A percentile compares a stretch with the other conserved stretches of the same genome.
These are phyloP conservation scores for Plebejus argus DNA, from an alignment of 2,888 invertebrate species.

Conservation along the genomic window DNA sequence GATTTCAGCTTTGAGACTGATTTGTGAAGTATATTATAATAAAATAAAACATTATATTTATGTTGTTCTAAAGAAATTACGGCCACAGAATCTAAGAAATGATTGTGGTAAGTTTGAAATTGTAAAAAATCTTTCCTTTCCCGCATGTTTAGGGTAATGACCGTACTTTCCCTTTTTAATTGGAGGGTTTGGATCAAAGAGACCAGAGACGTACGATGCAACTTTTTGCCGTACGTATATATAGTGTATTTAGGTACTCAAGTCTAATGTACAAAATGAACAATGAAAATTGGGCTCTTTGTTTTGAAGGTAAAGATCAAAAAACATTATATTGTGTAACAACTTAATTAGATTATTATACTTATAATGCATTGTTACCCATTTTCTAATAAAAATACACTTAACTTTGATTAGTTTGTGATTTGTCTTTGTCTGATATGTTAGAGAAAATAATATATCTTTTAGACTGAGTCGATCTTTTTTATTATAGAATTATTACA, in stretches of 20 bases:
- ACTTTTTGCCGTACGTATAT: background rate
- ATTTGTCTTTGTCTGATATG: too few relatives aligned
- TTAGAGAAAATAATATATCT: too few relatives aligned
- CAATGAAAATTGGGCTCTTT: background rate
- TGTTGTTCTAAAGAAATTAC: background rate
- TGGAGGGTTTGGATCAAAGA: constrained; percentile 21
- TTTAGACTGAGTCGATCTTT: too few relatives aligned
- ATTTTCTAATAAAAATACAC: too few relatives aligned
- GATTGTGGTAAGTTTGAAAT: background rate
- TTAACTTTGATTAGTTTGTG: too few relatives aligned
- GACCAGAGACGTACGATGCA: background rate
- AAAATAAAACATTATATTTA: background rate
- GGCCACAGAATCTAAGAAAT: background rate
- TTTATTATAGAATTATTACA: too few relatives aligned
- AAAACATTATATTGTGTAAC: too few relatives aligned
- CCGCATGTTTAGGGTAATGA: background rate
- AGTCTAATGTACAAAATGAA: background rate
- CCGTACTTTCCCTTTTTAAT: constrained; percentile 11
- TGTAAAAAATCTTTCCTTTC: background rate
- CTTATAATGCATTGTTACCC: too few relatives aligned
- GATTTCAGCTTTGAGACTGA: too few relatives aligned
- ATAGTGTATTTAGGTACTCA: background rate
- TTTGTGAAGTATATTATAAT: background rate
- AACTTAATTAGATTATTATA: too few relatives aligned
- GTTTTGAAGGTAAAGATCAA: too few relatives aligned